Evolutionary conservation across 2,113 vertebrate genomes (phyloP).

Genomic region (Lophotis ruficrista): DNA sequence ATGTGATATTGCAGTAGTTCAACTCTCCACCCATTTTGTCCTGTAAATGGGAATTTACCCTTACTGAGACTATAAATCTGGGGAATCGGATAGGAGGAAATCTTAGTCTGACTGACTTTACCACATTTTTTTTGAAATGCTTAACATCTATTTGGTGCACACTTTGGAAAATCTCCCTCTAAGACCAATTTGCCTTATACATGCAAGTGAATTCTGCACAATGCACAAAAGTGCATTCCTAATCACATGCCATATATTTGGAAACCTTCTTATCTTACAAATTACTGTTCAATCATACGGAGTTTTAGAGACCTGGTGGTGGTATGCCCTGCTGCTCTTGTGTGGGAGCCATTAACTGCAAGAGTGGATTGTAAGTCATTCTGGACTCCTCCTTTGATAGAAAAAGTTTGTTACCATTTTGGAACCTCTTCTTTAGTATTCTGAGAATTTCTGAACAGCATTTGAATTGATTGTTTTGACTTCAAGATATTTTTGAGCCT

Average conservation of each 20-base stretch:
- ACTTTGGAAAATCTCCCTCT: background rate
- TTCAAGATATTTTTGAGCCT: background rate
- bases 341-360: background rate
- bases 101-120: background rate
- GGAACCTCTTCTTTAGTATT: background rate
- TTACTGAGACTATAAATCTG: background rate
- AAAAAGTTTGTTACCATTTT: background rate
- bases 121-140: background rate
- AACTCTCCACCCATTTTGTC: background rate
- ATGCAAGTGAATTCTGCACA: background rate
- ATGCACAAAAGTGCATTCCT: background rate
- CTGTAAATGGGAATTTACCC: background rate
- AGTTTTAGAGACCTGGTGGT: background rate
- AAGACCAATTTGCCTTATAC: background rate
- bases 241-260: background rate
- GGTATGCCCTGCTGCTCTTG: background rate
- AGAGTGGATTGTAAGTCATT: background rate
- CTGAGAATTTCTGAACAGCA: background rate
- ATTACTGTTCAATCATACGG: background rate
- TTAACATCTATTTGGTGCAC: background rate
- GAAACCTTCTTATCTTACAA: background rate
- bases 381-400: background rate
- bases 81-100: background rate
- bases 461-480: background rate
- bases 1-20: background rate